Base-by-base conservation (phyloP, 2,888 invertebrate genomes). In the Agrenia bidenticulata region DNA sequence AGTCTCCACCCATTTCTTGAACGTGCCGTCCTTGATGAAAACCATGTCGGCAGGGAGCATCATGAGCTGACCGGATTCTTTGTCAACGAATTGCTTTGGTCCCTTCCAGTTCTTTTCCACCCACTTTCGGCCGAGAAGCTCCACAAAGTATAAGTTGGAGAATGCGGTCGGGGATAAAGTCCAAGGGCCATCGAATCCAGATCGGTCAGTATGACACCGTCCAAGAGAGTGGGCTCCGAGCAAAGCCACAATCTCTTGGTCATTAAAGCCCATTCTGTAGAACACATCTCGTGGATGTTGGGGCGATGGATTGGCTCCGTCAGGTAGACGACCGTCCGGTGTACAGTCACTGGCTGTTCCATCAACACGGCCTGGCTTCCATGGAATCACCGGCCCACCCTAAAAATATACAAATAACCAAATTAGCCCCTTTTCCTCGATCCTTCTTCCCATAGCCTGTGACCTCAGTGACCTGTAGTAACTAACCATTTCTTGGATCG, bases 121-220 rank as follows among this genome's bases (percentile, higher is more conserved):
- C 72, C 72, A 72, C 51, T 69, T 72, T 37, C 61, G 50, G 27
- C 41, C 45, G 7, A 72, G 65, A 51, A 71, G 60, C 37, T 67
- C 67, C 15, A 58, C 50, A 41, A 37, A 72, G 42, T 42, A 72
- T 13, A 55, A 55, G 61, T 72, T 72, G 41, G 72, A 69, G 45
- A 72, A 72, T 42, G 63, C 59, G 2, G 72, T 69, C 2, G 72
- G 69, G 5, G 72, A 67, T 50, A 54, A 55, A 11, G 72, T 69
- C 72, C 72, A 72, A 15, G 69, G 72, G 11, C 72, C 72, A 39
- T 69, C 69, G 54, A 67, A 72, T 11, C 72, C 72, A 9, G 72
- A 72, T 17, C 72, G 63, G 50, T 72, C 72, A 39, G 65, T 54
- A 59, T 72, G 72, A 50, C 72, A 72, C 11, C 66, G 61, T 19